Percentiles rank a stretch among this genome's conserved stretches.
phyloP scores from a whole-genome alignment of 2,888 invertebrate genomes.

The Tyria jacobaeae region DNA sequence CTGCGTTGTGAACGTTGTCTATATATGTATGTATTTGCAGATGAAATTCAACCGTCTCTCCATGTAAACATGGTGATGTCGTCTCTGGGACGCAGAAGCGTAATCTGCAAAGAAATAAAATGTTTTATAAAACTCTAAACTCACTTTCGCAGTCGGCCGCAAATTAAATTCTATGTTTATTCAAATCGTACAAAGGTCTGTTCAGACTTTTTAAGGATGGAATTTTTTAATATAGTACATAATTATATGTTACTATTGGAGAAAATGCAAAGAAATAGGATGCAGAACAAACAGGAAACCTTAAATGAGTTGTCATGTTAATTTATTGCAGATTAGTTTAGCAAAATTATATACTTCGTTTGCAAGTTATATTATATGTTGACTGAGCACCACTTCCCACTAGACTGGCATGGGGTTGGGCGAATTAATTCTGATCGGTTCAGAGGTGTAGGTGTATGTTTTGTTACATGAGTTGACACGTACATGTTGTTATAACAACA shows the following conservation, averaged over 20 bases:
- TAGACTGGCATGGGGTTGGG: no score
- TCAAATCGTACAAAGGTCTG: constrained; percentile 4
- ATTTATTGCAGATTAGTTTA: no score
- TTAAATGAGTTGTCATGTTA: no score
- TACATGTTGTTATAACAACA: no score
- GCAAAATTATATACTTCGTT: no score
- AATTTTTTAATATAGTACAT: not conserved
- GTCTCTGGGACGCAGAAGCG: constrained; percentile 39
- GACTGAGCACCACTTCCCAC: no score
- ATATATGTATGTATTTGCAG: constrained; percentile 52
- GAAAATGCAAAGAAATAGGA: no score
- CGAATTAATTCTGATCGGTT: no score
- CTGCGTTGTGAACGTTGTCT: constrained; percentile 22
- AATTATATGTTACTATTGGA: not conserved
- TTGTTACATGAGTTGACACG: no score
- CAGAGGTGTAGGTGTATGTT: no score
- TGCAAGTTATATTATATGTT: no score
- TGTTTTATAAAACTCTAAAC: constrained; percentile 32
- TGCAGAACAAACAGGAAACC: no score
- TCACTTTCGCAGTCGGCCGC: constrained; percentile 20
- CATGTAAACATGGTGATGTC: constrained; percentile 50
- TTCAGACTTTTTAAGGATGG: not conserved
- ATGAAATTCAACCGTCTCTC: constrained; percentile 58
- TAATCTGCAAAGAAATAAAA: constrained; percentile 35
- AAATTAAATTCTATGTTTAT: constrained; percentile 29